Evolutionary conservation across 2,113 vertebrate genomes (phyloP).

Genomic region (Stegostoma tigrinum): DNA sequence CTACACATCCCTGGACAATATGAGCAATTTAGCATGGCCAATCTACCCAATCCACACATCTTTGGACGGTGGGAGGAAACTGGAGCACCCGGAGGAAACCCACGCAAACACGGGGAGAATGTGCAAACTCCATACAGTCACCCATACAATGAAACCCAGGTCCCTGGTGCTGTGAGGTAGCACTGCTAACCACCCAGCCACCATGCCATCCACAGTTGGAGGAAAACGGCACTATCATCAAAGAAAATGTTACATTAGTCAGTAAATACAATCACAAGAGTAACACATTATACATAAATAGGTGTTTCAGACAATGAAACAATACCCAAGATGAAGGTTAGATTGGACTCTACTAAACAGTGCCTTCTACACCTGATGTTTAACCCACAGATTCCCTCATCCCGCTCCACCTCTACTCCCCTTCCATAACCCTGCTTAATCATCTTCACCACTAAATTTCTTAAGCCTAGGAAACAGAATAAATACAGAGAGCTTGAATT

Average conservation of each 20-base stretch:
- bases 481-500: conserved; percentile 1
- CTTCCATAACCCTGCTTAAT: not conserved
- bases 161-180: too few relatives aligned
- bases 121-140: too few relatives aligned
- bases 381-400: not conserved
- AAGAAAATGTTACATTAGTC: not conserved
- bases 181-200: too few relatives aligned
- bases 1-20: too few relatives aligned
- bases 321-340: not conserved
- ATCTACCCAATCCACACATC: too few relatives aligned
- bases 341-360: not conserved
- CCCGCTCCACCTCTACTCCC: not conserved
- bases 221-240: not conserved
- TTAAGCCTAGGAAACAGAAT: not conserved
- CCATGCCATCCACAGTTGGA: too few relatives aligned
- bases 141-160: too few relatives aligned
- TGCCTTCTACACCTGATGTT: not conserved
- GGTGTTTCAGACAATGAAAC: not conserved
- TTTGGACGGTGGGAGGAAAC: too few relatives aligned
- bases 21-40: too few relatives aligned
- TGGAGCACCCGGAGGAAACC: too few relatives aligned
- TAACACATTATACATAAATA: not conserved
- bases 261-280: not conserved
- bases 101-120: too few relatives aligned
- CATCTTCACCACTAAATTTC: not conserved